Base-by-base conservation (phyloP, 2,113 vertebrate genomes). In the Eretmodus cyanostictus region DNA sequence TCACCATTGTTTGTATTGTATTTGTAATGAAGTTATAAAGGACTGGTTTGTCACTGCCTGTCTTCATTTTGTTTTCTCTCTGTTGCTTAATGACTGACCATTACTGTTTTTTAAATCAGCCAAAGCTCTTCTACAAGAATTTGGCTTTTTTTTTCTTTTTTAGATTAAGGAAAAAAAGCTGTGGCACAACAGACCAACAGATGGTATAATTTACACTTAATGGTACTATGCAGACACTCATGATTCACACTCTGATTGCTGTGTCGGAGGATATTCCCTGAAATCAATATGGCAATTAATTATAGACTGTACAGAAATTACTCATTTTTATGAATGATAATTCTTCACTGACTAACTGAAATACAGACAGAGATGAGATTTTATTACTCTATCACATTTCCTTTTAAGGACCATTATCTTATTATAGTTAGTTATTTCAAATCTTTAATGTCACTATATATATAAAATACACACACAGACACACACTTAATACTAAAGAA, bases 271-370 rank as follows among this genome's bases (percentile, higher is more conserved):
- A n/a, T 42, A 29, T 73, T 63, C 79, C 73, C 42, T 55, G 42
- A 61, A 86, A 88, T 91, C 63, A 83, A 81, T 71, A 80, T 45
- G 54, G 16, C n/a, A 6, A 89, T 83, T 94, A 63, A 89, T 89
- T 84, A 71, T 17, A 45, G 29, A 24, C 81, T 38, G 16, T 42
- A 78, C 11, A 22, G 34, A 86, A 80, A 86, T 90, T 47, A 47
- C 19, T 31, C 83, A 5, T 82, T 71, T 86, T 78, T 79, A 81
- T 88, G 27, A 87, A 29, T 78, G 86, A 29, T 78, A 31, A 73
- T 76, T 84, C 7, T 40, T 87, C 22, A 61, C 22, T 12, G 24
- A 87, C n/a, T 45, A 76, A 78, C n/a, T 81, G 17, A 80, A 84
- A 89, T 47, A 38, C 22, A 73, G 83, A 82, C 81, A 29, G 19